phyloP scores from a whole-genome alignment of 2,888 invertebrate genomes.

The Drosophila gaucha region DNA sequence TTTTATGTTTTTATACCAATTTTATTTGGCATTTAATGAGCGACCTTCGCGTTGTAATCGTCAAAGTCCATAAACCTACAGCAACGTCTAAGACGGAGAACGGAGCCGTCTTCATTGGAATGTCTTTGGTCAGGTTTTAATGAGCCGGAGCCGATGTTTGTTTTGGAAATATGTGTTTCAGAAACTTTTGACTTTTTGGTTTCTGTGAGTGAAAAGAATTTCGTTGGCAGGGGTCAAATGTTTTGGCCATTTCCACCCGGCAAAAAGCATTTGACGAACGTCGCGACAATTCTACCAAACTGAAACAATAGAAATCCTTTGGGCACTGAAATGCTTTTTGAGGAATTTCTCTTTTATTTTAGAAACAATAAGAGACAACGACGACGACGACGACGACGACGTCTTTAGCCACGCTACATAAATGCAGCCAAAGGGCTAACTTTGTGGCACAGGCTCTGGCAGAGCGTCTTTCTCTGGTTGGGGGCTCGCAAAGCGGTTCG shows the following conservation, averaged over 20 bases:
- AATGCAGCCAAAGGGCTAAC: conserved; percentile 43
- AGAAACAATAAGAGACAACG: conserved; percentile 67
- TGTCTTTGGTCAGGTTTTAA: conserved; percentile 72
- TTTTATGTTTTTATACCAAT: conserved; percentile 58
- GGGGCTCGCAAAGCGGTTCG: conserved; percentile 71
- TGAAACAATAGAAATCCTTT: conserved; percentile 79
- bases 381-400: conserved; percentile 19
- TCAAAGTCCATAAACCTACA: conserved; percentile 72
- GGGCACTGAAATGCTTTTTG: conserved; percentile 61
- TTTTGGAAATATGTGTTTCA: conserved; percentile 50
- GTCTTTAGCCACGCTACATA: conserved; percentile 61
- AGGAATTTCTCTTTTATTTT: conserved; percentile 72
- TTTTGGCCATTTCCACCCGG: background rate
- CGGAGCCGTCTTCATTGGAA: conserved; percentile 46
- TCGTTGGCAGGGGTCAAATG: conserved; percentile 38
- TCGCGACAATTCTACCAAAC: conserved; percentile 23
- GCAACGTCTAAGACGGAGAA: conserved; percentile 32
- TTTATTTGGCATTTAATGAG: conserved; percentile 81
- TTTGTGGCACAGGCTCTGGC: background rate
- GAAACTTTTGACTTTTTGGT: conserved; percentile 36
- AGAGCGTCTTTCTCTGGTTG: background rate
- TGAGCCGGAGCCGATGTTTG: conserved; percentile 64
- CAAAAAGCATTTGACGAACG: conserved; percentile 59
- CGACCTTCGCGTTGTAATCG: conserved; percentile 80
- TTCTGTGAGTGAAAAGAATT: conserved; percentile 59